Evolutionary conservation across 2,888 invertebrate species (phyloP).

Genomic region (Mycogona germanica): DNA sequence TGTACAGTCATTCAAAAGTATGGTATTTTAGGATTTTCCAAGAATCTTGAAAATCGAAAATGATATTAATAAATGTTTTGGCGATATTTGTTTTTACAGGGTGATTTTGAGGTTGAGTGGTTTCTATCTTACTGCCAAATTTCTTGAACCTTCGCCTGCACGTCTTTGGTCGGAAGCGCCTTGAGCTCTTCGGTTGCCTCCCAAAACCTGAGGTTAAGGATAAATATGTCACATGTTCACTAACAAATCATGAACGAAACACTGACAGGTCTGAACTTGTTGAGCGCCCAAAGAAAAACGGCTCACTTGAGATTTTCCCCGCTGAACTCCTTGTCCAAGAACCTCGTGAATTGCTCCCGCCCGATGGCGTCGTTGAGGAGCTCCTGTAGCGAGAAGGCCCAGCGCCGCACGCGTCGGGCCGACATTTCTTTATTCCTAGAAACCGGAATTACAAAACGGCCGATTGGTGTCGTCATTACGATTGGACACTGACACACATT

Average conservation of each 20-base stretch:
- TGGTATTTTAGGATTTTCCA: too few species aligned
- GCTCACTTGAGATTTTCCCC: constrained; percentile 94
- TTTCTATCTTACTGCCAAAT: constrained; percentile 63
- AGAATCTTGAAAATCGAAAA: too few species aligned
- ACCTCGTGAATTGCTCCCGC: constrained; percentile 87
- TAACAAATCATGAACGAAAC: too few species aligned
- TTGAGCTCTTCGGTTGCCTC: constrained; percentile 88
- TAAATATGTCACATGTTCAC: too few species aligned
- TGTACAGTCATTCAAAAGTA: too few species aligned
- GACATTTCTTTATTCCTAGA: constrained; percentile 73
- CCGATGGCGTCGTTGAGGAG: constrained; percentile 89
- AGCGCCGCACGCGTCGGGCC: constrained; percentile 80
- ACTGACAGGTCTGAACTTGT: too few species aligned
- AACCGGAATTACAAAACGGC: too few species aligned
- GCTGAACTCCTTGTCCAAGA: constrained; percentile 96
- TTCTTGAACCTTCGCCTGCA: constrained; percentile 64
- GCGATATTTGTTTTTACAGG: too few species aligned
- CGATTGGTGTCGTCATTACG: too few species aligned
- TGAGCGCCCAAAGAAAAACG: too few species aligned
- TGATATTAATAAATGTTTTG: too few species aligned
- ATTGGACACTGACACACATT: too few species aligned
- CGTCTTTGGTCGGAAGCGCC: constrained; percentile 71
- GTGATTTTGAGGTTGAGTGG: neutral
- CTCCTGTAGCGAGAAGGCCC: constrained; percentile 95
- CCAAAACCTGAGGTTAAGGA: constrained; percentile 97